These are phyloP conservation scores for Phengaris arion DNA, from an alignment of 2,888 invertebrate species.

Conservation along the genomic window DNA sequence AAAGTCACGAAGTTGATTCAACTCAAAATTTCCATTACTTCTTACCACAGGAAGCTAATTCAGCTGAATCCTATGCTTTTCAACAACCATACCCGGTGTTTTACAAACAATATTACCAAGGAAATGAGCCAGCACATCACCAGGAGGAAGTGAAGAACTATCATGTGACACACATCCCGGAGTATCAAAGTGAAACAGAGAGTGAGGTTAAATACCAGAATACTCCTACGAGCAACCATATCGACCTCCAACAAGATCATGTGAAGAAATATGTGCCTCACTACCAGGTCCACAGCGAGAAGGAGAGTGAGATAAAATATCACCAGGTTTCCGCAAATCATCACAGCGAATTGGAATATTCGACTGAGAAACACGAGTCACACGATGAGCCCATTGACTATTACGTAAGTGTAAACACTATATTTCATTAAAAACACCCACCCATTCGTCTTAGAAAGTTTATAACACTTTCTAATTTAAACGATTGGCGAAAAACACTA, in stretches of 20 bases:
- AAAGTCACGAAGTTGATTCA: conserved; percentile 44
- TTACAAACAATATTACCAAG: conserved; percentile 43
- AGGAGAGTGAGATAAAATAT: not conserved
- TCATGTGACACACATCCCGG: conserved; percentile 43
- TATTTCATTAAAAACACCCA: conserved; percentile 30
- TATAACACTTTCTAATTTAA: conserved; percentile 24
- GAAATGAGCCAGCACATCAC: conserved; percentile 38
- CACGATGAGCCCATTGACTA: conserved; percentile 70
- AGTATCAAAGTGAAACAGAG: conserved; percentile 45
- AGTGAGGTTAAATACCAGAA: not conserved
- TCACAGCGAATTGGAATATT: conserved; percentile 39
- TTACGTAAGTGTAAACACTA: conserved; percentile 60
- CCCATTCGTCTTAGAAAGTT: conserved; percentile 24
- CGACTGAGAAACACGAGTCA: conserved; percentile 50
- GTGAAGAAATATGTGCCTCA: not conserved
- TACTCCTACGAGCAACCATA: not conserved
- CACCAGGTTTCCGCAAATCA: conserved; percentile 42
- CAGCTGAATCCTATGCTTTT: conserved; percentile 52
- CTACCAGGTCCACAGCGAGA: conserved; percentile 3
- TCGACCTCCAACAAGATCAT: not conserved
- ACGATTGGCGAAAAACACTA: not conserved
- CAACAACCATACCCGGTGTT: conserved; percentile 45
- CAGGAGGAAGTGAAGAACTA: conserved; percentile 37
- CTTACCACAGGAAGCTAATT: conserved; percentile 52
- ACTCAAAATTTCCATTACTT: conserved; percentile 57